A percentile compares a stretch with the other conserved stretches of the same genome.
These are phyloP conservation scores for Drosophila suzukii DNA, from an alignment of 1,140 invertebrate genomes.

Conservation along the genomic window DNA sequence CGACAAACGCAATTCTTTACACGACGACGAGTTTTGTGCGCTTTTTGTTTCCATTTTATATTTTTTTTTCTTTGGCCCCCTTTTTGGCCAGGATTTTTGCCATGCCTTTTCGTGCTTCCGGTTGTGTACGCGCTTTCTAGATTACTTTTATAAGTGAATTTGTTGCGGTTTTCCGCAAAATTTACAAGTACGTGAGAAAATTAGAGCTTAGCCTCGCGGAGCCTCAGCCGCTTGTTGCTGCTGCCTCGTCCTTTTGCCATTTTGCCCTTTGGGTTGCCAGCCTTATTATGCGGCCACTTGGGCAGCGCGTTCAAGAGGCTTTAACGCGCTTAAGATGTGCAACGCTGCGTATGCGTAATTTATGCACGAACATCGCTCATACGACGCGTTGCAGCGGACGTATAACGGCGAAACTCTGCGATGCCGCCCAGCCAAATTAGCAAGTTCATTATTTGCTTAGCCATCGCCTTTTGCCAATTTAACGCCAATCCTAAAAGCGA, in stretches of 20 bases:
- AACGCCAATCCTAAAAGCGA: constrained; percentile 45
- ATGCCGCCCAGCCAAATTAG: constrained; percentile 55
- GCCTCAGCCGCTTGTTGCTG: constrained; percentile 62
- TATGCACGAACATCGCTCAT: constrained; percentile 50
- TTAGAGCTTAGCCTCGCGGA: constrained; percentile 77
- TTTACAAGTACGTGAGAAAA: constrained; percentile 83
- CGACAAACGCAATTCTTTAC: constrained; percentile 76
- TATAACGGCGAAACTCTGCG: not conserved
- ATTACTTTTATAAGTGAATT: constrained; percentile 83
- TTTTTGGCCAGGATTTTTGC: constrained; percentile 23
- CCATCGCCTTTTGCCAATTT: constrained; percentile 61
- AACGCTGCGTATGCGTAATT: constrained; percentile 65
- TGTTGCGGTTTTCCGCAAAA: constrained; percentile 83
- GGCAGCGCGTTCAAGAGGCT: constrained; percentile 16
- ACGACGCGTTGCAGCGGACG: constrained; percentile 38
- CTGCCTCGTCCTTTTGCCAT: constrained; percentile 3
- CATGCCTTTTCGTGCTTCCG: constrained; percentile 68
- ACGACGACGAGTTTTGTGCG: constrained; percentile 49
- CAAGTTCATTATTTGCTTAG: constrained; percentile 70
- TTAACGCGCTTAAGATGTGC: constrained; percentile 39
- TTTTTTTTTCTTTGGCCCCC: not conserved
- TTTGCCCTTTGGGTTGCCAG: not conserved
- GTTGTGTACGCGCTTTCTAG: constrained; percentile 79
- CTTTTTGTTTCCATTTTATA: constrained; percentile 42
- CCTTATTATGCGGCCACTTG: constrained; percentile 35